Evolutionary conservation across 2,797 vertebrate species (phyloP).

Genomic region (Meda fulgida): DNA sequence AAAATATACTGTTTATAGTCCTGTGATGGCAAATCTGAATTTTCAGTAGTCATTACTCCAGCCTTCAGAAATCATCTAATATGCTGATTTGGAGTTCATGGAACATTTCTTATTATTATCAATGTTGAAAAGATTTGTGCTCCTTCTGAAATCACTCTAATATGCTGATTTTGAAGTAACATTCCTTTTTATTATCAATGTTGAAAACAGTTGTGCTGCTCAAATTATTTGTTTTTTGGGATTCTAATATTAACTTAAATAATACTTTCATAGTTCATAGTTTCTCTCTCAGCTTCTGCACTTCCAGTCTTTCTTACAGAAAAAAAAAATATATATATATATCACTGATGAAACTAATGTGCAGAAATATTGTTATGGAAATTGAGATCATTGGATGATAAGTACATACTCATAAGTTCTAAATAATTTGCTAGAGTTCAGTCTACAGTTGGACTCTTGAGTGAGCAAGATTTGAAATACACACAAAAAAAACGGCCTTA

Average conservation of each 20-base stretch:
- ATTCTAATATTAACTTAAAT: background rate
- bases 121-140: background rate
- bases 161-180: background rate
- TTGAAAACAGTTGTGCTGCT: background rate
- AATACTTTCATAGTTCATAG: constrained; percentile 30
- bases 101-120: background rate
- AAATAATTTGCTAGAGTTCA: background rate
- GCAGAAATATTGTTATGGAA: constrained; percentile 25
- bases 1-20: background rate
- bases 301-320: background rate
- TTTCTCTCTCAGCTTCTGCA: constrained; percentile 47
- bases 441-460: background rate
- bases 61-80: background rate
- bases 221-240: background rate
- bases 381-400: background rate
- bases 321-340: background rate
- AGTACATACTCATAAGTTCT: background rate
- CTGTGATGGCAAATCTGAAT: background rate
- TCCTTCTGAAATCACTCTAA: background rate
- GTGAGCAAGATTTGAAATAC: background rate
- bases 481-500: constrained; percentile 5
- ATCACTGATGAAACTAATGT: constrained; percentile 11
- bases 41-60: background rate
- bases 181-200: background rate
- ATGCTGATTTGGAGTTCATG: background rate